phyloP scores from a whole-genome alignment of 1,140 invertebrate genomes.

The Euwallacea fornicatus region DNA sequence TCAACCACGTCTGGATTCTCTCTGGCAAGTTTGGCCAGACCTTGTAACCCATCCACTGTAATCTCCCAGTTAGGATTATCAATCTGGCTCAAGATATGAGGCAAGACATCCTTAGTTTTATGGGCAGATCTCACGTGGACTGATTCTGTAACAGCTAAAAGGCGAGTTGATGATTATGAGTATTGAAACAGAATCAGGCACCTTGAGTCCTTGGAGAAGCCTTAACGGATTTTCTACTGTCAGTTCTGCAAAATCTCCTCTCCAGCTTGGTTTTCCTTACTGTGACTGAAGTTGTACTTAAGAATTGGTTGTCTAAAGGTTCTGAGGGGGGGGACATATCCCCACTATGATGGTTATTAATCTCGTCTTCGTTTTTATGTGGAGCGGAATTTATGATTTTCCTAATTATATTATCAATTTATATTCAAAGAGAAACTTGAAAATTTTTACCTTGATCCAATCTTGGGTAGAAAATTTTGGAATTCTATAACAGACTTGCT shows the following conservation, averaged over 20 bases:
- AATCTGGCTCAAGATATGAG: constrained; percentile 66
- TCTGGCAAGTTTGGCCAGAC: constrained; percentile 70
- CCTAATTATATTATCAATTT: constrained; percentile 11
- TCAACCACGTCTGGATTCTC: constrained; percentile 69
- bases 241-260: constrained; percentile 33
- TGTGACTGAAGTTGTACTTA: background rate
- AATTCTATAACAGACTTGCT: constrained; percentile 41
- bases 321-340: background rate
- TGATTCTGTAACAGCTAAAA: too few species aligned
- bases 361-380: constrained; percentile 39
- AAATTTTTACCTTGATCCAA: constrained; percentile 25
- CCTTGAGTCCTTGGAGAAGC: constrained; percentile 26
- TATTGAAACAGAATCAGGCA: background rate
- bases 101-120: constrained; percentile 65
- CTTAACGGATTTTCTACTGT: constrained; percentile 30
- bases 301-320: background rate
- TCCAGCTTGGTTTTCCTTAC: constrained; percentile 30
- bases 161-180: too few species aligned
- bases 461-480: constrained; percentile 41
- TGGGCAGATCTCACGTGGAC: constrained; percentile 50
- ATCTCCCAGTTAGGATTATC: constrained; percentile 82
- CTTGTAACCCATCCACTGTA: constrained; percentile 65
- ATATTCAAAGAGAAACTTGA: background rate
- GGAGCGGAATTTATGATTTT: constrained; percentile 48
- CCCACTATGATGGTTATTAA: constrained; percentile 12